phyloP scores from a whole-genome alignment of 2,797 vertebrate species.

The Pantherophis vulpinus region DNA sequence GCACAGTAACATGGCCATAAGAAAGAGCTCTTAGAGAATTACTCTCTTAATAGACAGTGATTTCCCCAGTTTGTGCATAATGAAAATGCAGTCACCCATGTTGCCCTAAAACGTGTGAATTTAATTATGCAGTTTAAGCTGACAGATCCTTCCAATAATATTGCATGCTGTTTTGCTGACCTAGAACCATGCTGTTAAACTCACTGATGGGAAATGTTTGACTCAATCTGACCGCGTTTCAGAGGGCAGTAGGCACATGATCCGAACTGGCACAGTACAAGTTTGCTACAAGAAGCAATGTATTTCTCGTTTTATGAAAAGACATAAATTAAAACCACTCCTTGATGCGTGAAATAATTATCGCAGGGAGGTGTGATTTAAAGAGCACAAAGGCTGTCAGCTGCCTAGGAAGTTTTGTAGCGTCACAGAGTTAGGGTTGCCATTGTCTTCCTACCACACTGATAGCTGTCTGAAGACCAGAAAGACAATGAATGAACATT shows the following conservation, averaged over 20 bases:
- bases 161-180: background rate
- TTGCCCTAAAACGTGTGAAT: background rate
- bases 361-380: background rate
- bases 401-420: background rate
- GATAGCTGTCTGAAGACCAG: background rate
- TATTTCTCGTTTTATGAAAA: slow-evolving; percentile 4
- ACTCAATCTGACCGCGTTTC: background rate
- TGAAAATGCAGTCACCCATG: background rate
- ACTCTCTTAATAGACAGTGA: background rate
- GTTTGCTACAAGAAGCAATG: slow-evolving; percentile 9
- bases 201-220: background rate
- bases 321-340: background rate
- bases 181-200: background rate
- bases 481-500: background rate
- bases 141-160: background rate
- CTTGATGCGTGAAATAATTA: background rate
- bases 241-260: background rate
- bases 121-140: background rate
- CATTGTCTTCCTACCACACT: background rate
- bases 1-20: background rate
- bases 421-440: background rate
- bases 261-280: background rate
- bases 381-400: background rate
- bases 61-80: background rate
- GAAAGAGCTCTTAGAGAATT: background rate